Evolutionary conservation across 2,888 invertebrate genomes (phyloP).

Genomic region (Epinotia nisella): DNA sequence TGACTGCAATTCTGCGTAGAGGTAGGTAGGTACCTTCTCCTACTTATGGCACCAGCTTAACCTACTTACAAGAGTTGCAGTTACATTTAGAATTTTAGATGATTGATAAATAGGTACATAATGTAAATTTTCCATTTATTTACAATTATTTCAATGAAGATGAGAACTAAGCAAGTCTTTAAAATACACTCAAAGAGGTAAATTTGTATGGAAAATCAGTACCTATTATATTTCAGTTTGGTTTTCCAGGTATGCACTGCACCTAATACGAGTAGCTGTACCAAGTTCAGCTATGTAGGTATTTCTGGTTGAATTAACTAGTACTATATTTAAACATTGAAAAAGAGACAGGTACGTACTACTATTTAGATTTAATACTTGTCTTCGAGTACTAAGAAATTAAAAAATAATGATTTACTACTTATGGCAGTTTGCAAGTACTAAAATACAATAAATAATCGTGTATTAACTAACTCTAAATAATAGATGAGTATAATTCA

Average conservation of each 20-base stretch:
- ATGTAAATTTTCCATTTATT: neutral
- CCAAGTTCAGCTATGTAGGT: too few species aligned
- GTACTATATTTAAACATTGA: too few species aligned
- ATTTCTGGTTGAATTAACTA: too few species aligned
- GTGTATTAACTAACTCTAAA: slow-evolving; percentile 48
- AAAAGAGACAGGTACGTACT: too few species aligned
- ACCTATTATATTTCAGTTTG: too few species aligned
- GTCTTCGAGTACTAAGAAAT: slow-evolving; percentile 21
- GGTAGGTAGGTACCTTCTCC: neutral
- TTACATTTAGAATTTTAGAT: neutral
- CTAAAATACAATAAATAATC: slow-evolving; percentile 75
- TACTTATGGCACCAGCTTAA: too few species aligned
- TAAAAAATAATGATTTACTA: slow-evolving; percentile 55
- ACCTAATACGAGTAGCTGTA: too few species aligned
- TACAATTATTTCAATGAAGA: neutral
- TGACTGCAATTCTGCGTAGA: neutral
- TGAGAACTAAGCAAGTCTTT: neutral
- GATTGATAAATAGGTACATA: neutral
- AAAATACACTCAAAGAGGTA: neutral
- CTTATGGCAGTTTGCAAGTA: slow-evolving; percentile 77
- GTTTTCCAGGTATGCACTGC: too few species aligned
- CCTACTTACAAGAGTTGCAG: neutral
- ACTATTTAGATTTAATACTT: neutral
- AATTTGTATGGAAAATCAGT: too few species aligned
- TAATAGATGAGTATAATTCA: slow-evolving; percentile 30